These are phyloP conservation scores for Falco berigora DNA, from an alignment of 2,797 vertebrate species.

Conservation along the genomic window DNA sequence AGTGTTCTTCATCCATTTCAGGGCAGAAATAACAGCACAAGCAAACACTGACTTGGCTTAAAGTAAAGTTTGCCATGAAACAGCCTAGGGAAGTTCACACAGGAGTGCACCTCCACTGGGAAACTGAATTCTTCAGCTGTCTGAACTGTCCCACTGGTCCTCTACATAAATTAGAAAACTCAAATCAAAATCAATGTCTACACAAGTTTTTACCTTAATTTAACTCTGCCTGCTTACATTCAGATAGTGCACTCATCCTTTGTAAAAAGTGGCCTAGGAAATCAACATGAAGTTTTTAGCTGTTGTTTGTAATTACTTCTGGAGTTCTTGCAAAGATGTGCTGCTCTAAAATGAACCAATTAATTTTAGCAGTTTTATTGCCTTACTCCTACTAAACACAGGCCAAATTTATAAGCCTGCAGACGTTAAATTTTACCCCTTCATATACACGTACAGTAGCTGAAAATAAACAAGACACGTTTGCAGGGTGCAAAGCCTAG, in stretches of 20 bases:
- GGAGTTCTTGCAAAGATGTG: neutral
- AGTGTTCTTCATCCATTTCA: neutral
- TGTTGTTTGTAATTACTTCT: neutral
- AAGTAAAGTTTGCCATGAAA: neutral
- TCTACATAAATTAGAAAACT: neutral
- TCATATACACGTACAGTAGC: neutral
- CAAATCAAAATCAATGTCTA: neutral
- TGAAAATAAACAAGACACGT: neutral
- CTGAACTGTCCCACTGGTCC: neutral
- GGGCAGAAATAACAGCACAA: neutral
- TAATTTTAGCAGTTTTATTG: neutral
- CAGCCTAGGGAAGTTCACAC: neutral
- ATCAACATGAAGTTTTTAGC: neutral
- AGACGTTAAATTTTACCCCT: neutral
- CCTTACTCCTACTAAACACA: neutral
- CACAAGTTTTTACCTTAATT: neutral
- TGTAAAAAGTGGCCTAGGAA: neutral
- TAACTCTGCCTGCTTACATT: neutral
- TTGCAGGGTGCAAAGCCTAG: neutral
- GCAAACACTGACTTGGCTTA: neutral
- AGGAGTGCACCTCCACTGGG: accelerated
- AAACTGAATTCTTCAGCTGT: neutral
- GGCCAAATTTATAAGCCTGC: neutral
- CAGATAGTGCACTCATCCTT: neutral
- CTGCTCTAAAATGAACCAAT: neutral